A percentile compares a stretch with the other conserved stretches of the same genome.
Conservation (phyloP, 2,797 vertebrate species). For the Syngnathus rostellatus region DNA sequence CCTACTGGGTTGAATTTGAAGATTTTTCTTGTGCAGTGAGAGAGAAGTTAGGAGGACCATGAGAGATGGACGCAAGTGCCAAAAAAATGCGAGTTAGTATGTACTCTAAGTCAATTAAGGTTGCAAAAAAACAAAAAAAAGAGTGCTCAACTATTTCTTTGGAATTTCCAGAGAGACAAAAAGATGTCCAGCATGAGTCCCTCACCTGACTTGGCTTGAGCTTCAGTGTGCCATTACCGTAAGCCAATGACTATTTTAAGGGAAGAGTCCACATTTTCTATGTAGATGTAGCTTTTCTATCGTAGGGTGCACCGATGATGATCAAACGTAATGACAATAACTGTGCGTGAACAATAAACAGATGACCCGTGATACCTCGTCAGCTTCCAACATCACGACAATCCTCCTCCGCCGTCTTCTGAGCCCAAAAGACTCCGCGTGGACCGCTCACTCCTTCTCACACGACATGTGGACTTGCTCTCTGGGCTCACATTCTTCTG, state of each 20-base stretch:
- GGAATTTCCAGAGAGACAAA: background rate
- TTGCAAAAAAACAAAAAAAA: background rate
- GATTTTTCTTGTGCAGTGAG: background rate
- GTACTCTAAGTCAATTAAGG: background rate
- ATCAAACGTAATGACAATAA: background rate
- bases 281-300: constrained; percentile 2
- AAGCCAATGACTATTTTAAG: constrained; percentile 1
- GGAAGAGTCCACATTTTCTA: background rate
- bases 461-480: constrained; percentile 1
- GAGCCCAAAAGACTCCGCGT: background rate
- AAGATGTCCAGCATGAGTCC: constrained; percentile 5
- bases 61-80: constrained; percentile 24
- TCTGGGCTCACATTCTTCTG: background rate
- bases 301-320: background rate
- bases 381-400: constrained; percentile 1
- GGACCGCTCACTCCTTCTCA: background rate
- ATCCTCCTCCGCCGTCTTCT: background rate
- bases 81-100: constrained; percentile 23
- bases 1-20: background rate
- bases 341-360: background rate
- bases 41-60: background rate
- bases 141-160: background rate
- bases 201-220: constrained; percentile 6
- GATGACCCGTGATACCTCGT: background rate
- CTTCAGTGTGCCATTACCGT: constrained; percentile 4